phyloP scores from a whole-genome alignment of 2,113 vertebrate species.

The Poeciliopsis turrubarensis region DNA sequence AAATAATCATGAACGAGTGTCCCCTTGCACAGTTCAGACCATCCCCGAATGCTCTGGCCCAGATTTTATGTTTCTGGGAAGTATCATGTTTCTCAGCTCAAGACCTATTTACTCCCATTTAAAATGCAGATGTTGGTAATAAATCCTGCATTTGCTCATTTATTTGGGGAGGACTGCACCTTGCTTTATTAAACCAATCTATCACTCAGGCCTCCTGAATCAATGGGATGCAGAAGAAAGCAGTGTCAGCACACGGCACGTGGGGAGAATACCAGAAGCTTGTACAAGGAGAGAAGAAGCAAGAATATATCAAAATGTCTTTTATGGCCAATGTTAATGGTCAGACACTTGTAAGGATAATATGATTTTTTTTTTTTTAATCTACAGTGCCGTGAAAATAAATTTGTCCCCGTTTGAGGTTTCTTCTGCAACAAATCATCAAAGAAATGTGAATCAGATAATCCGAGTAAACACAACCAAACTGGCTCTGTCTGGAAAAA shows the following conservation, averaged over 20 bases:
- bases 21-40: background rate
- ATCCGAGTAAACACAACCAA: background rate
- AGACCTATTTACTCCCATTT: conserved; percentile 65
- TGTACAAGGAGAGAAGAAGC: conserved; percentile 43
- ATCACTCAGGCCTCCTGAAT: conserved; percentile 78
- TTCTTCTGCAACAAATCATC: too few species aligned
- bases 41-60: conserved; percentile 24
- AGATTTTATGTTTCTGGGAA: conserved; percentile 29
- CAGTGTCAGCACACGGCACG: conserved; percentile 70
- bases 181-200: conserved; percentile 83
- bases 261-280: conserved; percentile 63
- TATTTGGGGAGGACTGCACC: conserved; percentile 78
- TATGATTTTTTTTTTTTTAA: background rate
- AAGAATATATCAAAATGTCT: conserved; percentile 54
- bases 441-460: background rate
- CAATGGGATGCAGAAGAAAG: conserved; percentile 76
- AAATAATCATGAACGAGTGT: conserved; percentile 4
- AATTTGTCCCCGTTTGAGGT: background rate
- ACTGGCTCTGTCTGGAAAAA: background rate
- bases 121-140: conserved; percentile 79
- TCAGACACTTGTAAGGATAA: conserved; percentile 11
- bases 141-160: conserved; percentile 78
- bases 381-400: background rate
- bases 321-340: conserved; percentile 40
- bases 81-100: conserved; percentile 54